phyloP scores from a whole-genome alignment of 92 coral and sea anemone genomes.

The Parazoanthus atlanticus region DNA sequence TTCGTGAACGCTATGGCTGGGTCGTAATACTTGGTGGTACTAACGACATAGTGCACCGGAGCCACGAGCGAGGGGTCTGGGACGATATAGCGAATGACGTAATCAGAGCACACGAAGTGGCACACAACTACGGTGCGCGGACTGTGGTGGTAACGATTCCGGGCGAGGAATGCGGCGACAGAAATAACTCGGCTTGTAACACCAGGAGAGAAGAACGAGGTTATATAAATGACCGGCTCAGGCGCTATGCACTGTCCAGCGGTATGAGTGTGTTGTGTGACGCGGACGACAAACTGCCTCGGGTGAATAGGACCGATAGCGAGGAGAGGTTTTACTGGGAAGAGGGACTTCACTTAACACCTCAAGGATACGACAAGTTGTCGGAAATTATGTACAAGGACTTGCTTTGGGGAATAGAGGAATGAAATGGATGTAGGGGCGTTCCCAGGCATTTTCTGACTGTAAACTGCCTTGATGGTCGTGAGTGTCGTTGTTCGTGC shows the following conservation, averaged over 20 bases:
- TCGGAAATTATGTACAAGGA: slow-evolving; percentile 88
- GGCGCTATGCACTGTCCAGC: slow-evolving; percentile 79
- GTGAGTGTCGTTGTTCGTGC: too few species aligned
- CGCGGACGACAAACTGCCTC: slow-evolving; percentile 74
- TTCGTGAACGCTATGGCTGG: slow-evolving; percentile 71
- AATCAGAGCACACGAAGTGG: slow-evolving; percentile 77
- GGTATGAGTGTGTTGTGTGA: slow-evolving; percentile 79
- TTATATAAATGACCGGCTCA: slow-evolving; percentile 71
- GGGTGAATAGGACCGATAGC: slow-evolving; percentile 57
- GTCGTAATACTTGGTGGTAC: slow-evolving; percentile 88
- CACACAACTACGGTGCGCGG: slow-evolving; percentile 85
- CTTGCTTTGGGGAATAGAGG: slow-evolving; percentile 61
- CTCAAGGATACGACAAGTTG: slow-evolving; percentile 88
- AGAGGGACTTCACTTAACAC: slow-evolving; percentile 80
- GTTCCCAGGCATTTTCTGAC: too few species aligned
- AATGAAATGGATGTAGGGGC: not conserved
- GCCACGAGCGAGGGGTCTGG: slow-evolving; percentile 69
- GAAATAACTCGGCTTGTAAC: slow-evolving; percentile 58
- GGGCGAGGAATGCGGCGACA: slow-evolving; percentile 80
- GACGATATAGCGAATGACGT: slow-evolving; percentile 80
- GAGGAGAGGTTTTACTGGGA: slow-evolving; percentile 83
- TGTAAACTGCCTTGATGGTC: too few species aligned
- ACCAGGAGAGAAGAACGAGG: slow-evolving; percentile 63
- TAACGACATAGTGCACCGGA: slow-evolving; percentile 81
- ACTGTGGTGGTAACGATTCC: slow-evolving; percentile 88